Base-by-base conservation (phyloP, 2,113 vertebrate genomes). In the Rattus rattus region DNA sequence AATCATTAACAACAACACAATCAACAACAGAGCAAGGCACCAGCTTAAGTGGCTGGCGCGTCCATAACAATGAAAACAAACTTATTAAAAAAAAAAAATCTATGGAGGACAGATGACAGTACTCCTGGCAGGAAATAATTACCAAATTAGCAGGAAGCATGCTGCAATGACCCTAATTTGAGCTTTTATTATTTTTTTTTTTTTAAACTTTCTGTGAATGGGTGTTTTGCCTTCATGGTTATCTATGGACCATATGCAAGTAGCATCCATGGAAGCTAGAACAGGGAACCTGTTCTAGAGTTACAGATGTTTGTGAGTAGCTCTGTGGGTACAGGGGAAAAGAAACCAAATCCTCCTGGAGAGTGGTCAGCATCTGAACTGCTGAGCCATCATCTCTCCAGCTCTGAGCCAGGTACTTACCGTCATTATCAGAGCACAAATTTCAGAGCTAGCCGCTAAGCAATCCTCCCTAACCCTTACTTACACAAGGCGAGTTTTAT, bases 51-150 rank as follows among this genome's bases (percentile, higher is more conserved):
- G 77, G 54, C 83, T 84, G 28, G 69, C 1, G 89, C 17, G 73
- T 11, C 30, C 54, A 89, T 30, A 65, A 85, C 92, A 96, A 87
- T n/a, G 56, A 77, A 56, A 63, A 22, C 2, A 92, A 91, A 92
- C 7, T 43, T 43, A 43, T 69, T 24, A 26, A 70, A 69, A 69
- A 24, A 75, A 20, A 77, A 77, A 79, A 52, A 52, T 7, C 13
- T 33, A 39, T 47, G 16, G 4, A 85, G 83, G 39, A 33, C 8
- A 17, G 39, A 86, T 49, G n/a, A 56, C 33, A 81, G 52, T 56
- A 81, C 10, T n/a, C 33, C 33, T 56, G 17, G 28, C 16, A 67
- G 61, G 28, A 86, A 52, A 49, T 65, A 86, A 93, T 59, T 16
- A 87, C 59, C 88, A 65, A 47, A 91, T 67, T 20, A 87, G 59